Evolutionary conservation across 2,888 invertebrate genomes (phyloP), one percentile per base, ranked within the genome.

Genomic region (Craniophora ligustri): DNA sequence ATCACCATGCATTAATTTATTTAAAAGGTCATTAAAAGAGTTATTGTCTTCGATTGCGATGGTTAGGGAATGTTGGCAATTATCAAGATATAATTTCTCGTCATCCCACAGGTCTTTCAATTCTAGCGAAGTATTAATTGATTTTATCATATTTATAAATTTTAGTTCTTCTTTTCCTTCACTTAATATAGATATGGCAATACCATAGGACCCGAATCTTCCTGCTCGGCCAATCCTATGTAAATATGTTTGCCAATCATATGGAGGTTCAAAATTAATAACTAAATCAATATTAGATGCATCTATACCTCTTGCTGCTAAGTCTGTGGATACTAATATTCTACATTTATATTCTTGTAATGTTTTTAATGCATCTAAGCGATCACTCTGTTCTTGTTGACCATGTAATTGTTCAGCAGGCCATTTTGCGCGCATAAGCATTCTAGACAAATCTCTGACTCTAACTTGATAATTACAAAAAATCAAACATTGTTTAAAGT

Each of bases 221-320:
- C 99, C 99, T 34, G 99, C 98, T 75, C 99, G 95, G 0, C 99
- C 99, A 82, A 99, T 98, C 79, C 99, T 94, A 91, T 99, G 99
- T 62, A 98, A 94, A 92, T 98, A 98, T 13, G 97, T 98, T 64
- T 96, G 96, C 69, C 95, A 94, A 78, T 97, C 96, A 62, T 81
- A 80, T 0, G 99, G 98, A 21, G 97, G 92, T 83, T 99, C 99
- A 79, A 98, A 95, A 87, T 99, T 99, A 6, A 99, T 95, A 0
- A 99, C 97, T 56, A 99, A 87, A 93, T 99, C 98, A 7, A 99
- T 96, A 89, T 98, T 97, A 67, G 97, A 96, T 1, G 97, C 97
- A 94, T 99, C 99, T 64, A 99, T 97, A 8, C 99, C 99, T 67
- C 99, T 94, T 1, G 99, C 96, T 65, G 98, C 96, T 68, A 98